Evolutionary conservation across 2,888 invertebrate genomes (phyloP).

Genomic region (Syritta pipiens): DNA sequence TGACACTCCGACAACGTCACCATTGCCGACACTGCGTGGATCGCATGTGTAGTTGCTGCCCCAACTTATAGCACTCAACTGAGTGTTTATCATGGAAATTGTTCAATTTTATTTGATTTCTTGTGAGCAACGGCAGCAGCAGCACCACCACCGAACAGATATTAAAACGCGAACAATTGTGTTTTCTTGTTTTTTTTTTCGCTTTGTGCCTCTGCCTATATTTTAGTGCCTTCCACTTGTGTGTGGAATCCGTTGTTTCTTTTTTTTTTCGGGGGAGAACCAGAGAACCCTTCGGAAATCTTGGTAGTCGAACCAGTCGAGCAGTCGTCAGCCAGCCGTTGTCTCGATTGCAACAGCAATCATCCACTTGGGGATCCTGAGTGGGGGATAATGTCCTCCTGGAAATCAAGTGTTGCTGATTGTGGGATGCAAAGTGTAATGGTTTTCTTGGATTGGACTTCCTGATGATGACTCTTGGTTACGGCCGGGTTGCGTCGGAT

Average conservation of each 20-base stretch:
- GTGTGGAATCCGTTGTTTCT: conserved; percentile 56
- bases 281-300: conserved; percentile 57
- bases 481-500: conserved; percentile 46
- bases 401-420: conserved; percentile 45
- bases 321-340: conserved; percentile 66
- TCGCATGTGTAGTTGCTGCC: conserved; percentile 60
- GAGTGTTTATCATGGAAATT: conserved; percentile 66
- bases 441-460: conserved; percentile 41
- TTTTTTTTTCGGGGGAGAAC: conserved; percentile 24
- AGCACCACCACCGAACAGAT: conserved; percentile 52
- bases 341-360: conserved; percentile 68
- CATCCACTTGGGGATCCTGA: conserved; percentile 58
- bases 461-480: conserved; percentile 30
- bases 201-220: conserved; percentile 23
- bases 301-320: conserved; percentile 45
- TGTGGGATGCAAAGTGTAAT: conserved; percentile 46
- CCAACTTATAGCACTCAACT: conserved; percentile 65
- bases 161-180: conserved; percentile 53
- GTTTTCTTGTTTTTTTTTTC: conserved; percentile 29
- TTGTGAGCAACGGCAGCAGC: too few species aligned
- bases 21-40: conserved; percentile 34
- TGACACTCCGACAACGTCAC: too few species aligned
- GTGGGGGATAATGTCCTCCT: conserved; percentile 48
- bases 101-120: conserved; percentile 68
- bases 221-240: conserved; percentile 51